Evolutionary conservation across 2,113 vertebrate species (phyloP).

Genomic region (Eonycteris spelaea): DNA sequence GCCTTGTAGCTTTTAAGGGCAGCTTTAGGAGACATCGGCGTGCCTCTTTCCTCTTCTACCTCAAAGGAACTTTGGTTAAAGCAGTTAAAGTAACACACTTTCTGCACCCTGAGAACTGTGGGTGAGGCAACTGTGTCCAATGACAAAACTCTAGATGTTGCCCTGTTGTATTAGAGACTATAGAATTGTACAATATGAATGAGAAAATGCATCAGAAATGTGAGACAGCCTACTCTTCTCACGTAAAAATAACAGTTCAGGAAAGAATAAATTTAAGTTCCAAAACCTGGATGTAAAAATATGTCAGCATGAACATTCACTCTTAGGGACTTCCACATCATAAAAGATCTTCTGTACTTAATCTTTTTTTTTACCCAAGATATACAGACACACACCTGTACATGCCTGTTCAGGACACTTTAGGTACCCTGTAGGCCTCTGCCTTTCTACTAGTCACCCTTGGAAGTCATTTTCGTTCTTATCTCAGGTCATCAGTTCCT

Average conservation of each 20-base stretch:
- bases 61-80: not conserved
- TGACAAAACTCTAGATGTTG: not conserved
- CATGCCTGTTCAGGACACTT: not conserved
- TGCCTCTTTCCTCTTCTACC: not conserved
- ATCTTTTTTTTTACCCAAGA: not conserved
- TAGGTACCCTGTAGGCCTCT: not conserved
- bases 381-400: not conserved
- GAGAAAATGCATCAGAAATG: not conserved
- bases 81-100: not conserved
- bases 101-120: not conserved
- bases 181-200: not conserved
- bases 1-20: not conserved
- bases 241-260: not conserved
- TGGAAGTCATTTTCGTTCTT: not conserved
- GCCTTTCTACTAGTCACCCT: not conserved
- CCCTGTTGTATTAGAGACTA: not conserved
- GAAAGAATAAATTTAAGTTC: not conserved
- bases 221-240: not conserved
- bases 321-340: not conserved
- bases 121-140: not conserved
- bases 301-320: not conserved
- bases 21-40: not conserved
- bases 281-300: not conserved
- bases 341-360: not conserved
- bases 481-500: not conserved